A percentile compares a stretch with the other conserved stretches of the same genome.
Evolutionary conservation across 2,113 vertebrate genomes (phyloP).

Genomic region (Hydrolagus affinis): DNA sequence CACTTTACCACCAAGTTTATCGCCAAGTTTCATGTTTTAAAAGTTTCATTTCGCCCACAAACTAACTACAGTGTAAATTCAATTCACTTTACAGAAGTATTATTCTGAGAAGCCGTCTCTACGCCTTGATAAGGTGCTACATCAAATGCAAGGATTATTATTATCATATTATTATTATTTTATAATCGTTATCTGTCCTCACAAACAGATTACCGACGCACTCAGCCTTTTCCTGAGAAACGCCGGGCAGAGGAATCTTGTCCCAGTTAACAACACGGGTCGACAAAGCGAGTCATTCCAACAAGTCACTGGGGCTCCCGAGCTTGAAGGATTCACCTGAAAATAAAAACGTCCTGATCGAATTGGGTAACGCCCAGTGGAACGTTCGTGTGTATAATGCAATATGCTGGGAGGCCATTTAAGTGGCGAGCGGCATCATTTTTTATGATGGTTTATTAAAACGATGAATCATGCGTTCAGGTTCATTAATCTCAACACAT

Average conservation of each 20-base stretch:
- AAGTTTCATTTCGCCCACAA: too few relatives aligned
- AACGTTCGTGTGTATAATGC: background rate
- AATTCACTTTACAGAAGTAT: too few relatives aligned
- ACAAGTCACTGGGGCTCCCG: background rate
- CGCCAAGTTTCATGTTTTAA: too few relatives aligned
- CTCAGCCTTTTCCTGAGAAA: background rate
- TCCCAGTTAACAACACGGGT: too few relatives aligned
- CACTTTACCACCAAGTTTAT: too few relatives aligned
- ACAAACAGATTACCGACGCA: background rate
- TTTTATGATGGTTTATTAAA: constrained; percentile 11
- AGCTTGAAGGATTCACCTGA: background rate
- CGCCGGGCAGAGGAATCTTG: too few relatives aligned
- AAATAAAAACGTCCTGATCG: background rate
- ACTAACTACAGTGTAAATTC: too few relatives aligned
- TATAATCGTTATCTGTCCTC: too few relatives aligned
- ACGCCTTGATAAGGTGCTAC: too few relatives aligned
- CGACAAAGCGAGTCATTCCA: background rate
- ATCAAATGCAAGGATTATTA: too few relatives aligned
- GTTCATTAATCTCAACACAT: background rate
- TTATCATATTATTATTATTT: background rate
- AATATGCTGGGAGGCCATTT: background rate
- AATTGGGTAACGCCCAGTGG: background rate
- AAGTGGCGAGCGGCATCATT: background rate
- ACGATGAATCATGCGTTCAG: background rate
- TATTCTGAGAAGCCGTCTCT: too few relatives aligned